A percentile compares a stretch with the other conserved stretches of the same genome.
Evolutionary conservation across 2,888 invertebrate species (phyloP).

Genomic region (Calliopum simillimum): DNA sequence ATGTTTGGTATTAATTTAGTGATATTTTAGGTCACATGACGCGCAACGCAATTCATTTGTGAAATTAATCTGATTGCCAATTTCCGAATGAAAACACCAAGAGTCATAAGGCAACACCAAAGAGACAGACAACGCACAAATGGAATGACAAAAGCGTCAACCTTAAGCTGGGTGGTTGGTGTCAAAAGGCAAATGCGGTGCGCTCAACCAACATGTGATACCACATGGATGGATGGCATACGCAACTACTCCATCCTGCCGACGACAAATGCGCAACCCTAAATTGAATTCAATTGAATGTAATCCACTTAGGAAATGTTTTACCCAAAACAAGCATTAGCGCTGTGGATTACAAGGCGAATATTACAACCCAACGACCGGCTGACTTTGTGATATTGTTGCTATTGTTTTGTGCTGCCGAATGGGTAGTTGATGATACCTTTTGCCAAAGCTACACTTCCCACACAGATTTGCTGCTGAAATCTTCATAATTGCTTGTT

Average conservation of each 20-base stretch:
- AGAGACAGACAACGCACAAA: not conserved
- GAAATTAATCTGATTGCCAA: conserved; percentile 56
- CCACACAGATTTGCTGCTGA: conserved; percentile 25
- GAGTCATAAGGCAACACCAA: conserved; percentile 15
- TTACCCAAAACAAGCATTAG: conserved; percentile 31
- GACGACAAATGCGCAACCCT: conserved; percentile 16
- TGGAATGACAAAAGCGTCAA: too few species aligned
- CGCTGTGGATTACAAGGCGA: conserved; percentile 29
- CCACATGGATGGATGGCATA: not conserved
- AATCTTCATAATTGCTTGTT: conserved; percentile 20
- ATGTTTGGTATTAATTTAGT: too few species aligned
- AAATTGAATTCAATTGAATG: conserved; percentile 20
- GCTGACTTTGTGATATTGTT: not conserved
- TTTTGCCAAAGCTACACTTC: conserved; percentile 12
- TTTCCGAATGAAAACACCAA: not conserved
- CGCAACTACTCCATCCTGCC: not conserved
- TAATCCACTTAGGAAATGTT: conserved; percentile 29
- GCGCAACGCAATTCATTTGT: conserved; percentile 52
- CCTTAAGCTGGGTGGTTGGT: not conserved
- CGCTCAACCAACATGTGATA: not conserved
- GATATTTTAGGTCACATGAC: conserved; percentile 9
- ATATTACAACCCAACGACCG: conserved; percentile 21
- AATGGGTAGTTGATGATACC: too few species aligned
- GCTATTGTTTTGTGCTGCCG: not conserved
- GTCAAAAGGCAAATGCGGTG: not conserved